Percentiles rank a stretch among this genome's conserved stretches.
phyloP scores from a whole-genome alignment of 2,797 vertebrate genomes.

The Clarias laeviceps region DNA sequence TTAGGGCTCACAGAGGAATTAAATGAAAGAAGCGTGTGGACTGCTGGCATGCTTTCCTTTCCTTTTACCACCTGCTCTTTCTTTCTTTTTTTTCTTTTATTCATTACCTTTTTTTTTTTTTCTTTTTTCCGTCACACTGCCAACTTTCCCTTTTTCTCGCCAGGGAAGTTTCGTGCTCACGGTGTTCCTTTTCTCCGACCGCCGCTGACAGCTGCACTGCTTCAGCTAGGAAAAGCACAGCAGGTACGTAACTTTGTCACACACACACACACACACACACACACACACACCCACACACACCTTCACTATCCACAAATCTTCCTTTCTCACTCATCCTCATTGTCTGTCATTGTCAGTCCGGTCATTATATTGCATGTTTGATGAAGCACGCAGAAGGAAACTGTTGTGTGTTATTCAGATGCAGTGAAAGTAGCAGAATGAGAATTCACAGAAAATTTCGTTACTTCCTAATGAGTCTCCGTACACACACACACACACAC shows the following conservation, averaged over 20 bases:
- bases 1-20: constrained; percentile 67
- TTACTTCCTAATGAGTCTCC: constrained; percentile 20
- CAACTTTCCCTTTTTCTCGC: constrained; percentile 24
- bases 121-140: constrained; percentile 15
- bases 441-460: constrained; percentile 3
- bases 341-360: constrained; percentile 4
- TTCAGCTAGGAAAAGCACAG: constrained; percentile 89
- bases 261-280: not conserved
- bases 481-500: constrained; percentile 7
- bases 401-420: not conserved
- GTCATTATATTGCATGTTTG: not conserved
- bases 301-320: not conserved
- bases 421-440: constrained; percentile 4
- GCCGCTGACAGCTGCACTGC: constrained; percentile 83
- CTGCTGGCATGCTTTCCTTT: not conserved
- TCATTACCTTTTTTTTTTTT: constrained; percentile 23
- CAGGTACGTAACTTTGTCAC: constrained; percentile 75
- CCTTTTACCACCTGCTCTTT: not conserved
- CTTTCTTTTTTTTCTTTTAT: constrained; percentile 28
- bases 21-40: constrained; percentile 58
- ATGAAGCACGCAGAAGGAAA: not conserved
- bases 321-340: not conserved
- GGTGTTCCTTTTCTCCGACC: constrained; percentile 79
- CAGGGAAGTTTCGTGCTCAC: constrained; percentile 77
- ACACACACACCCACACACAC: not conserved